A percentile compares a stretch with the other conserved stretches of the same genome.
phyloP scores from a whole-genome alignment of 2,797 vertebrate species.

The Tangara arthus region DNA sequence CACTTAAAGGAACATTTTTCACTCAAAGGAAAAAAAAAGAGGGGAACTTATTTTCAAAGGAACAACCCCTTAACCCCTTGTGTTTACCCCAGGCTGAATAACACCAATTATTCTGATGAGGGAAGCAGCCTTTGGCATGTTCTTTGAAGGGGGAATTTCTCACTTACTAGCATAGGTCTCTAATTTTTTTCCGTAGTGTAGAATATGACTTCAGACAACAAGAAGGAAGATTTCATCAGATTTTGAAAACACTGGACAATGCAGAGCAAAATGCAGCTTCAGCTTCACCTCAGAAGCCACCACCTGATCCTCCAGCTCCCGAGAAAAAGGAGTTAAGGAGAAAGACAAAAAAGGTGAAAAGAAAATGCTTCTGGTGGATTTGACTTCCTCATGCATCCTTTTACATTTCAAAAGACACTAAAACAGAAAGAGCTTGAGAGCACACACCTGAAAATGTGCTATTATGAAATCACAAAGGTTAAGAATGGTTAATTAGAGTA shows the following conservation, averaged over 20 bases:
- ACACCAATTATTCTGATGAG: background rate
- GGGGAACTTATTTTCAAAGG: background rate
- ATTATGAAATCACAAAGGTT: background rate
- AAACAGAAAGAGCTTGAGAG: background rate
- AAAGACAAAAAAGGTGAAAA: constrained; percentile 91
- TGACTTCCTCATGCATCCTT: constrained; percentile 63
- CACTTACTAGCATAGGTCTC: constrained; percentile 1
- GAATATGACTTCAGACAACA: constrained; percentile 96
- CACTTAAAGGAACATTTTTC: background rate
- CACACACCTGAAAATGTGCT: background rate
- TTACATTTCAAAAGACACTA: background rate
- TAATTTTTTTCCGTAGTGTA: constrained; percentile 79
- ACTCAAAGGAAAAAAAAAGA: background rate
- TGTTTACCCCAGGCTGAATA: background rate
- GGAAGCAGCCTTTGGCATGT: background rate
- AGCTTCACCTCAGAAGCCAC: constrained; percentile 61
- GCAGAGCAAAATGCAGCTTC: constrained; percentile 57
- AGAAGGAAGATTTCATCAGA: constrained; percentile 87
- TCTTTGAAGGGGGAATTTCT: background rate
- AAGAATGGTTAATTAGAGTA: background rate
- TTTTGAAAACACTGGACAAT: constrained; percentile 78
- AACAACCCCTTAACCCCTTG: background rate
- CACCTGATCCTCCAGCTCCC: constrained; percentile 46
- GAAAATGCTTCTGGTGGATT: constrained; percentile 99
- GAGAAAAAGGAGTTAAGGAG: constrained; percentile 78